Percentiles rank a stretch among this genome's conserved stretches.
These are phyloP conservation scores for Hypomecis atomaria DNA, from an alignment of 2,888 invertebrate genomes.

Conservation along the genomic window DNA sequence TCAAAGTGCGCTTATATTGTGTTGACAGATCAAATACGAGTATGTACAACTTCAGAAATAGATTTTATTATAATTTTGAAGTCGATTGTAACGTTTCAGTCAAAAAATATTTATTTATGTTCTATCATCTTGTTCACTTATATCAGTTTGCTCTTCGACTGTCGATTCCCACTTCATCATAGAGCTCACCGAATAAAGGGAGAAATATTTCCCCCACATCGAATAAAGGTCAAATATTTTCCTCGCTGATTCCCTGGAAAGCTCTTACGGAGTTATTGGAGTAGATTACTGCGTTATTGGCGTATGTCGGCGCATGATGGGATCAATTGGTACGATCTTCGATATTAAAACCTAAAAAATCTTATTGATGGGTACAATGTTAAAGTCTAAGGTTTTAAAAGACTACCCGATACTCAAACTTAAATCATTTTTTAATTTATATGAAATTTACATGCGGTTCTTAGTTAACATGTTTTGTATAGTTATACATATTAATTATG, in stretches of 20 bases:
- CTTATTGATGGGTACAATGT: too few relatives aligned
- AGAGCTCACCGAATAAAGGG: constrained; percentile 11
- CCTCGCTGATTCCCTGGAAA: constrained; percentile 8
- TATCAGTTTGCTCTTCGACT: not conserved
- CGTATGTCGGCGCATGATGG: not conserved
- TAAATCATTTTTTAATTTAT: too few relatives aligned
- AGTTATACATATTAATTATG: too few relatives aligned
- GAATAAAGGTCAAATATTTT: constrained; percentile 18
- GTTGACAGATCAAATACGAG: too few relatives aligned
- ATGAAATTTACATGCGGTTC: too few relatives aligned
- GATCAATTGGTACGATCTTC: not conserved
- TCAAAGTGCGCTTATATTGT: too few relatives aligned
- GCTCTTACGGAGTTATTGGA: constrained; percentile 20
- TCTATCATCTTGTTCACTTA: not conserved
- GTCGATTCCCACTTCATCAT: constrained; percentile 10
- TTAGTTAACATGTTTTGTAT: too few relatives aligned
- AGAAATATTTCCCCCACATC: constrained; percentile 13
- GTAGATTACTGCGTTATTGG: constrained; percentile 14
- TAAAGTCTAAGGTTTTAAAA: too few relatives aligned
- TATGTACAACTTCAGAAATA: not conserved
- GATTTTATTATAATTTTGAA: too few relatives aligned
- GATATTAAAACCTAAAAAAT: not conserved
- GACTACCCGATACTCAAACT: too few relatives aligned
- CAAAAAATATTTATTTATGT: too few relatives aligned
- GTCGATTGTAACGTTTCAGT: too few relatives aligned